These are phyloP conservation scores for Thymelicus lineola DNA, from an alignment of 2,888 invertebrate species.

Conservation along the genomic window DNA sequence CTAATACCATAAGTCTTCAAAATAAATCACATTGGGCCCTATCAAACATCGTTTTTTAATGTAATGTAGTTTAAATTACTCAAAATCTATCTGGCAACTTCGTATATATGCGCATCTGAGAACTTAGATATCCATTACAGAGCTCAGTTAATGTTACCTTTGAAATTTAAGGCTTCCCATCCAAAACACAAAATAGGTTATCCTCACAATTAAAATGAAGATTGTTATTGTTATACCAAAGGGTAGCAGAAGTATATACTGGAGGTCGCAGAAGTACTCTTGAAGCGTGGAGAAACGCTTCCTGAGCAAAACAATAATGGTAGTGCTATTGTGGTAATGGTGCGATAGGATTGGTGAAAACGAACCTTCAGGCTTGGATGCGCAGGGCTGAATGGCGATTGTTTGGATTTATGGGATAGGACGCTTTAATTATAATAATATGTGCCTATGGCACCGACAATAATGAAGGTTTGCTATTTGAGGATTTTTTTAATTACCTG, in stretches of 20 bases:
- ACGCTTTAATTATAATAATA: background rate
- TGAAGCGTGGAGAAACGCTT: conserved; percentile 75
- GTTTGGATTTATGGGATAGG: conserved; percentile 51
- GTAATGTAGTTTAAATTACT: too few species aligned
- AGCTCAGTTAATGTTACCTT: too few species aligned
- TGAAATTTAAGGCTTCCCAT: too few species aligned
- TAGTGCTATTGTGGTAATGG: conserved; percentile 63
- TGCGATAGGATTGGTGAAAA: conserved; percentile 67
- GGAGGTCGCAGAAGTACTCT: conserved; percentile 60
- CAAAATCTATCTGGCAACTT: too few species aligned
- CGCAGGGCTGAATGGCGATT: conserved; percentile 76
- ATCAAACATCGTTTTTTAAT: too few species aligned
- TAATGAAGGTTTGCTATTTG: too few species aligned
- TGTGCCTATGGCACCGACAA: background rate
- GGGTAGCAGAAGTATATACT: conserved; percentile 3
- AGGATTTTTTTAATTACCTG: too few species aligned
- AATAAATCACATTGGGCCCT: too few species aligned
- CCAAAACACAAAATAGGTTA: background rate
- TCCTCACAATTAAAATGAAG: background rate
- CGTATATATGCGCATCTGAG: too few species aligned
- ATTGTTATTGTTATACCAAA: background rate
- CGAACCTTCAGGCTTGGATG: conserved; percentile 79
- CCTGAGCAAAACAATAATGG: conserved; percentile 74
- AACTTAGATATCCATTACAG: too few species aligned
- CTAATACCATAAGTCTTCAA: too few species aligned